Percentiles rank a stretch among this genome's conserved stretches.
phyloP scores from a whole-genome alignment of 2,113 vertebrate species.

The Osmerus eperlanus region DNA sequence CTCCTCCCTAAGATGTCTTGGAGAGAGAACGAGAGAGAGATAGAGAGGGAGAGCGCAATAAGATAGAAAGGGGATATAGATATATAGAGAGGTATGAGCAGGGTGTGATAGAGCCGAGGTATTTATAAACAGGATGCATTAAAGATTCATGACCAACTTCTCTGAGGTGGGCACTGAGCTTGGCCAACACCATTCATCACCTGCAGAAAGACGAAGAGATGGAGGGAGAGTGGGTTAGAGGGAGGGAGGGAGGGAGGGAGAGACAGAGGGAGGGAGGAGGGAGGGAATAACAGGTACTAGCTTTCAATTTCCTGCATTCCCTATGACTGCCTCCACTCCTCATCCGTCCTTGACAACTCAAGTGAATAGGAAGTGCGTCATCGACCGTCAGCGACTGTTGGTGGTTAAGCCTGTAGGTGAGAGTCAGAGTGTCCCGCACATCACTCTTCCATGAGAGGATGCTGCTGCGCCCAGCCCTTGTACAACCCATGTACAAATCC shows the following conservation, averaged over 20 bases:
- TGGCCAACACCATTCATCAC: background rate
- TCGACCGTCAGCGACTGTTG: no score
- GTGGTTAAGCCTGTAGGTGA: no score
- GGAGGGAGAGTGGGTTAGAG: conserved; percentile 18
- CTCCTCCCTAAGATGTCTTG: background rate
- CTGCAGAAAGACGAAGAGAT: background rate
- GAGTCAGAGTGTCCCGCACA: no score
- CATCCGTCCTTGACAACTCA: no score
- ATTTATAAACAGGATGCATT: conserved; percentile 4
- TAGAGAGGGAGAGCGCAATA: background rate
- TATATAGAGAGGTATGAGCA: background rate
- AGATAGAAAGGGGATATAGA: background rate
- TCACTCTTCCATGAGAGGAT: no score
- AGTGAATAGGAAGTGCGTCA: no score
- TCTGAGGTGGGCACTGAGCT: background rate
- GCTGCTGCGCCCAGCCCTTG: no score
- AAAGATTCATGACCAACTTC: conserved; percentile 8
- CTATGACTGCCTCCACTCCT: no score
- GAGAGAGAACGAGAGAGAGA: background rate
- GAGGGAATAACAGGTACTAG: background rate
- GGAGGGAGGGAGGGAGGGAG: background rate
- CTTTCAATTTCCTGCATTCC: background rate
- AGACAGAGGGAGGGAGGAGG: background rate
- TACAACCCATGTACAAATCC: no score
- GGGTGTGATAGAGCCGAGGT: background rate